Evolutionary conservation across 92 coral and sea anemone species (phyloP), one percentile per base, ranked within the genome.

Genomic region (Umimayanthus kanabou): DNA sequence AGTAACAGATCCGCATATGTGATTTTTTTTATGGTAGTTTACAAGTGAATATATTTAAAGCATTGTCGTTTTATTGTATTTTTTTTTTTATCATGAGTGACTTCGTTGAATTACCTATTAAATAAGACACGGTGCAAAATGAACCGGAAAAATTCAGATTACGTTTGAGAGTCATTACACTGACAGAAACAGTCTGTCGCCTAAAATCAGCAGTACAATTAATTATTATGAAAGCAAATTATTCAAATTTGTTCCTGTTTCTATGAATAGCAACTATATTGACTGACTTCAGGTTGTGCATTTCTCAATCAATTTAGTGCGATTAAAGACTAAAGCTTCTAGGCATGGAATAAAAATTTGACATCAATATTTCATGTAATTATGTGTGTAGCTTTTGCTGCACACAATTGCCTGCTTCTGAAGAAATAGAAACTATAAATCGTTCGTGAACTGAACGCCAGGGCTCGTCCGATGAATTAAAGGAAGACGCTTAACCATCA

Each of bases 291-390:
- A n/a, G n/a, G n/a, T n/a, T 39, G 79, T 75, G n/a, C 45, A 4
- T 40, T 82, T 82, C 77, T 58, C 39, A 82, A 82, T 82, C 77
- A 69, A 82, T 82, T 82, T 37, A 67, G 77, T 37, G 15, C 72
- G 86, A 69, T 65, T 82, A 66, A 43, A 49, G 50, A 82, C 37
- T 18, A 58, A 80, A 57, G 45, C 55, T 61, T 70, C 73, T 23
- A 67, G 23, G 26, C 22, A 37, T 28, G 30, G 61, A 33, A 45
- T n/a, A 42, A 42, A 33, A 66, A 8, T 25, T 66, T 66, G 75
- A 37, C 73, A 20, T 22, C 23, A 28, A 69, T 11, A 66, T 58
- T 72, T 25, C 76, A 42, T 25, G 72, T 40, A 80, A 58, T 20
- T 26, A 30, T 30, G 50, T 23, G 43, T 22, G 45, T 49, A 57